Evolutionary conservation across 2,888 invertebrate species (phyloP).

Genomic region (Prosapia bicincta): DNA sequence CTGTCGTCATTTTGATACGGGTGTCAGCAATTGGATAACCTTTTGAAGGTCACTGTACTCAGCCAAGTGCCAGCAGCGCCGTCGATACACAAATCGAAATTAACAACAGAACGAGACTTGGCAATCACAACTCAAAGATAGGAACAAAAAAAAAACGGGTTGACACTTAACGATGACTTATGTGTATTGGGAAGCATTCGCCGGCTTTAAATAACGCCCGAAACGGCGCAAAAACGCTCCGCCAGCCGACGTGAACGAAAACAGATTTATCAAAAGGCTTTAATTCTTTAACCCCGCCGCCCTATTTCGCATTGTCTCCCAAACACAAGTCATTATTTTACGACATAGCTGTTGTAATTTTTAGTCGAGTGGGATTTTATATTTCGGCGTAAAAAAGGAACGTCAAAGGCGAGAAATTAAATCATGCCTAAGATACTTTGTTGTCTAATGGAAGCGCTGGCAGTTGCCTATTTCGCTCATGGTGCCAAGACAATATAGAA

Average conservation of each 20-base stretch:
- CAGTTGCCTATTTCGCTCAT: neutral
- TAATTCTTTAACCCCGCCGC: neutral
- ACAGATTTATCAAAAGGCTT: neutral
- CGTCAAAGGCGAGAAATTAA: neutral
- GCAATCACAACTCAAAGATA: conserved; percentile 10
- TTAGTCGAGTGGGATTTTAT: neutral
- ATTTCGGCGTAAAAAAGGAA: neutral
- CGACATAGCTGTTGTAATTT: neutral
- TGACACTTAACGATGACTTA: conserved; percentile 19
- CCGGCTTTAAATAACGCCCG: conserved; percentile 13
- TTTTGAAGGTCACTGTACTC: too few species aligned
- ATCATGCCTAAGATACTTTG: neutral
- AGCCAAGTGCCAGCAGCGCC: neutral
- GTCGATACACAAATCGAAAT: neutral
- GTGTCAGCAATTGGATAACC: too few species aligned
- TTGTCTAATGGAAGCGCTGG: neutral
- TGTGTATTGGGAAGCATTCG: conserved; percentile 11
- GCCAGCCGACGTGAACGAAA: neutral
- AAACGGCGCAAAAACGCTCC: neutral
- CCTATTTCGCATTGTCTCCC: neutral
- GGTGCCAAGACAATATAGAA: neutral
- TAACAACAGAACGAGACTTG: neutral
- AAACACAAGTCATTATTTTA: neutral
- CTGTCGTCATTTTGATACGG: too few species aligned
- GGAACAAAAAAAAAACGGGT: conserved; percentile 11